phyloP scores from a whole-genome alignment of 2,888 invertebrate species.

The Thalpophila matura region DNA sequence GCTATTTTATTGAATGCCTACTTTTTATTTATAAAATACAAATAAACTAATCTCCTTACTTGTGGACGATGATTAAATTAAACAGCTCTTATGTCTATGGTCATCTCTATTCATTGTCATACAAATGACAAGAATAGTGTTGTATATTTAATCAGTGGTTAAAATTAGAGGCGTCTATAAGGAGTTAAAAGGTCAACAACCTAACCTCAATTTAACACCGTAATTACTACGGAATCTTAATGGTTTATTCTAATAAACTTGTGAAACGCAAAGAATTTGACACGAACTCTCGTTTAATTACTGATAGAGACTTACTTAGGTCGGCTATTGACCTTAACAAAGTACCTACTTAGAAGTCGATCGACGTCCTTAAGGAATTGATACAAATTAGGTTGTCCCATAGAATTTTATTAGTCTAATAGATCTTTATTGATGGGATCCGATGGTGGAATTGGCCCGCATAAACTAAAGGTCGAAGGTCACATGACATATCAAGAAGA shows the following conservation, averaged over 20 bases:
- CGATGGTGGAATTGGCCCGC: constrained; percentile 22
- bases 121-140: too few relatives aligned
- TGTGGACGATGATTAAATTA: too few relatives aligned
- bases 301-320: constrained; percentile 6
- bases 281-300: constrained; percentile 22
- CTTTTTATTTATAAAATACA: background rate
- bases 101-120: too few relatives aligned
- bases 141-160: too few relatives aligned
- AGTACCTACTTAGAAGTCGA: constrained; percentile 9
- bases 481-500: background rate
- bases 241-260: constrained; percentile 17
- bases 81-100: too few relatives aligned
- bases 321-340: constrained; percentile 30
- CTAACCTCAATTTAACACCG: background rate
- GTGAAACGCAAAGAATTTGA: constrained; percentile 38
- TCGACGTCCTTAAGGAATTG: constrained; percentile 37
- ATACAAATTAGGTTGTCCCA: constrained; percentile 45
- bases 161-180: too few relatives aligned
- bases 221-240: constrained; percentile 33
- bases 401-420: constrained; percentile 41
- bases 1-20: background rate
- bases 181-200: constrained; percentile 7
- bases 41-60: too few relatives aligned
- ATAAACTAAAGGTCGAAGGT: constrained; percentile 27
- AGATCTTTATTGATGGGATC: constrained; percentile 37